Conservation (phyloP, 2,797 vertebrate genomes). For the Poecilia gillii region DNA sequence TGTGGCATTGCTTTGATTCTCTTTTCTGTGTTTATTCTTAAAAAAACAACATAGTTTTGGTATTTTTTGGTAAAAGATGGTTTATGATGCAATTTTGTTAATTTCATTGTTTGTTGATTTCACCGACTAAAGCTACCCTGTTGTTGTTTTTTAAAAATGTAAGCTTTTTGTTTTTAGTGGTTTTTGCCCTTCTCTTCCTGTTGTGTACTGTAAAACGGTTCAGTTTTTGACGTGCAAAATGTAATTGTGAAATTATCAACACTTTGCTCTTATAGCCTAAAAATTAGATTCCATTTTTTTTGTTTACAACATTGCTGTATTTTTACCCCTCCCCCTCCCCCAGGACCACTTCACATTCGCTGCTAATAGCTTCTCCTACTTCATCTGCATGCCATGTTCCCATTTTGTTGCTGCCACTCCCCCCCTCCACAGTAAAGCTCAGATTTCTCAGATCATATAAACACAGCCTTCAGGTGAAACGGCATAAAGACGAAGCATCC, state of each 20-base stretch:
- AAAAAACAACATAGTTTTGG: no score
- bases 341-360: conserved; percentile 14
- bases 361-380: conserved; percentile 32
- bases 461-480: conserved; percentile 22
- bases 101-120: neutral
- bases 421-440: conserved; percentile 33
- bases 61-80: neutral
- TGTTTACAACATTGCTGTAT: neutral
- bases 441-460: conserved; percentile 21
- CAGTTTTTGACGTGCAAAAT: neutral
- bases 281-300: neutral
- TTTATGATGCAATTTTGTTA: neutral
- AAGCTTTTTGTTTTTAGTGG: neutral
- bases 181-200: neutral
- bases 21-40: neutral
- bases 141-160: neutral
- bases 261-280: neutral
- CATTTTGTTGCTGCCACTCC: conserved; percentile 32
- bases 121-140: neutral
- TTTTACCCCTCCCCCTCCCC: neutral
- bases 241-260: neutral
- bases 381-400: conserved; percentile 50
- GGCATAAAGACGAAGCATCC: conserved; percentile 19
- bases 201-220: neutral
- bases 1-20: no score